These are phyloP conservation scores for Stichopus chloronotus DNA, from an alignment of 35 echinoderm and acorn worm species.

Conservation along the genomic window DNA sequence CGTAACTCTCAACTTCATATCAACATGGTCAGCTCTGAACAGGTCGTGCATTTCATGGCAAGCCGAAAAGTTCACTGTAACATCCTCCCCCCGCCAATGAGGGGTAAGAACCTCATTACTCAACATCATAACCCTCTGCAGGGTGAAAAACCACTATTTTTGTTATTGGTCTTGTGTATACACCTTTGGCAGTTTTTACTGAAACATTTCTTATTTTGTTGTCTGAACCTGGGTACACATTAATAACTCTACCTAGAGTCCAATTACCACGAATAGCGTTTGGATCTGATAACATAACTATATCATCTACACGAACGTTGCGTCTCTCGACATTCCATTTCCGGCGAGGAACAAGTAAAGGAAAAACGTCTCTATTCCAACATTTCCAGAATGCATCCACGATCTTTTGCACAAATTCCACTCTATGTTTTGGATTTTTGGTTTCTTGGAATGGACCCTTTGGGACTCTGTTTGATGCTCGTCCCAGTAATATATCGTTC, in stretches of 20 bases:
- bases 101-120: no score
- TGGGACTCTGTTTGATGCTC: constrained; percentile 36
- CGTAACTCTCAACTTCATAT: no score
- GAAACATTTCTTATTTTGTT: no score
- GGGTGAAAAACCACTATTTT: constrained; percentile 76
- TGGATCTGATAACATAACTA: constrained; percentile 48
- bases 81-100: constrained; percentile 50
- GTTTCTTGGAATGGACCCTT: constrained; percentile 66
- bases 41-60: no score
- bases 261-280: constrained; percentile 68
- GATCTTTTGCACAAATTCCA: no score
- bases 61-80: no score
- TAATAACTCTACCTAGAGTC: constrained; percentile 49
- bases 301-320: constrained; percentile 53
- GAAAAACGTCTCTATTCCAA: no score
- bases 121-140: constrained; percentile 76
- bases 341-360: no score
- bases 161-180: constrained; percentile 61
- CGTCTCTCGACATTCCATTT: no score
- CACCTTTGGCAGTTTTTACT: constrained; percentile 58
- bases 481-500: constrained; percentile 60
- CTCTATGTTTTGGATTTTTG: constrained; percentile 48
- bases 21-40: no score
- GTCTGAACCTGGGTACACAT: constrained; percentile 69
- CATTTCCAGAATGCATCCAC: no score